A percentile compares a stretch with the other conserved stretches of the same genome.
These are phyloP conservation scores for Drosophila hydei DNA, from an alignment of 1,140 invertebrate species.

Conservation along the genomic window DNA sequence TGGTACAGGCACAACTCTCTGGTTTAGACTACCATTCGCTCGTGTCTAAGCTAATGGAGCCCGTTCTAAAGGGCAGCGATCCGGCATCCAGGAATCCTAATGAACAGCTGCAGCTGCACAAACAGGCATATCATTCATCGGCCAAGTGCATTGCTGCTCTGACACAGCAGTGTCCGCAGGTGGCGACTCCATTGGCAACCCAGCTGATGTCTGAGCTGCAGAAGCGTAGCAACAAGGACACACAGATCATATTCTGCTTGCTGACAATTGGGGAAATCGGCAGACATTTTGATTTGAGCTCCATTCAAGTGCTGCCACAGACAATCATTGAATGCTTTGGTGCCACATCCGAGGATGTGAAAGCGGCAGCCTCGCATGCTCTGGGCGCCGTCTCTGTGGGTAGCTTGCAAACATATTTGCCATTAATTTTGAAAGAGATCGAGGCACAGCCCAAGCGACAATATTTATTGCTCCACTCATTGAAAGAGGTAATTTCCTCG, in stretches of 20 bases:
- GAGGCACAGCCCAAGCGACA: slow-evolving; percentile 96
- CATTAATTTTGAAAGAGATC: slow-evolving; percentile 97
- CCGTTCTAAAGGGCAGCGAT: slow-evolving; percentile 81
- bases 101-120: slow-evolving; percentile 85
- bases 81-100: slow-evolving; percentile 17
- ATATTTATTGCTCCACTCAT: slow-evolving; percentile 97
- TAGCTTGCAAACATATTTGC: slow-evolving; percentile 96
- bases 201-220: slow-evolving; percentile 94
- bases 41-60: slow-evolving; percentile 89
- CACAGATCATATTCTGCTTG: slow-evolving; percentile 95
- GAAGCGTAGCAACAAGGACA: slow-evolving; percentile 88
- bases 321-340: slow-evolving; percentile 91
- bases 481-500: slow-evolving; percentile 98
- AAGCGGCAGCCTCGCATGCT: slow-evolving; percentile 98
- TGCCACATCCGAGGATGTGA: slow-evolving; percentile 93
- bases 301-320: slow-evolving; percentile 89
- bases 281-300: slow-evolving; percentile 94
- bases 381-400: slow-evolving; percentile 97
- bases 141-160: slow-evolving; percentile 98
- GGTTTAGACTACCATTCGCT: slow-evolving; percentile 92
- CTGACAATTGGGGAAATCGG: slow-evolving; percentile 98
- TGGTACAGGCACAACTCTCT: slow-evolving; percentile 92
- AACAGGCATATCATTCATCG: slow-evolving; percentile 94
- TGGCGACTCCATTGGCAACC: slow-evolving; percentile 92
- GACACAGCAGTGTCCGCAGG: slow-evolving; percentile 90